Evolutionary conservation across 2,113 vertebrate species (phyloP).

Genomic region (Oryzias melastigma): DNA sequence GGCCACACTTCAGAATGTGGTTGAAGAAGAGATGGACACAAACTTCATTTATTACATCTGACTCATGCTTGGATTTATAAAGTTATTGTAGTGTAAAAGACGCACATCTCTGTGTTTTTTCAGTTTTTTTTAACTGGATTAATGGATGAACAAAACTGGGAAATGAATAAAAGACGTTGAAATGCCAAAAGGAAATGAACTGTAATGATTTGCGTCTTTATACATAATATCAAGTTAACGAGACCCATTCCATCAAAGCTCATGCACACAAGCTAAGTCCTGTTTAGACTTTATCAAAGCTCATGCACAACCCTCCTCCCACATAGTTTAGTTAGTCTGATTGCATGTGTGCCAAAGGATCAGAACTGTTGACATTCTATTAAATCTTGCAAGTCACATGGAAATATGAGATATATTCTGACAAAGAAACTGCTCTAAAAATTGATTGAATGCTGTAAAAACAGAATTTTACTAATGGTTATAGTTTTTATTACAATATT

Average conservation of each 20-base stretch:
- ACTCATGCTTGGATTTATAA: too few species aligned
- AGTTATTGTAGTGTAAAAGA: too few species aligned
- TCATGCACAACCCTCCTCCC: not conserved
- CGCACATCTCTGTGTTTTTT: too few species aligned
- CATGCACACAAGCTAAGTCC: not conserved
- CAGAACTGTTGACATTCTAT: not conserved
- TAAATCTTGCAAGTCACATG: not conserved
- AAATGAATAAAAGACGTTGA: not conserved
- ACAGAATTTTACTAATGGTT: too few species aligned
- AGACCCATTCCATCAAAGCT: not conserved
- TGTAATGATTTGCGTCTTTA: constrained; percentile 3
- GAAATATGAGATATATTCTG: not conserved
- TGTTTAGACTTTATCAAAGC: not conserved
- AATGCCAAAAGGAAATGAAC: not conserved
- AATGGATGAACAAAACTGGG: too few species aligned
- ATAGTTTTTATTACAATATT: too few species aligned
- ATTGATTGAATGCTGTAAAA: too few species aligned
- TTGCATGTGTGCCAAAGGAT: not conserved
- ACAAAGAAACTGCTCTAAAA: too few species aligned
- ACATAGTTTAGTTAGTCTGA: not conserved
- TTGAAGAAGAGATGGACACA: constrained; percentile 39
- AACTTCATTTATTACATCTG: constrained; percentile 6
- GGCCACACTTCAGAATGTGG: constrained; percentile 61
- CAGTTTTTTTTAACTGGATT: too few species aligned
- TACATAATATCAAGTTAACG: not conserved